These are phyloP conservation scores for Lynx canadensis DNA, from an alignment of 2,113 vertebrate genomes.

Conservation along the genomic window DNA sequence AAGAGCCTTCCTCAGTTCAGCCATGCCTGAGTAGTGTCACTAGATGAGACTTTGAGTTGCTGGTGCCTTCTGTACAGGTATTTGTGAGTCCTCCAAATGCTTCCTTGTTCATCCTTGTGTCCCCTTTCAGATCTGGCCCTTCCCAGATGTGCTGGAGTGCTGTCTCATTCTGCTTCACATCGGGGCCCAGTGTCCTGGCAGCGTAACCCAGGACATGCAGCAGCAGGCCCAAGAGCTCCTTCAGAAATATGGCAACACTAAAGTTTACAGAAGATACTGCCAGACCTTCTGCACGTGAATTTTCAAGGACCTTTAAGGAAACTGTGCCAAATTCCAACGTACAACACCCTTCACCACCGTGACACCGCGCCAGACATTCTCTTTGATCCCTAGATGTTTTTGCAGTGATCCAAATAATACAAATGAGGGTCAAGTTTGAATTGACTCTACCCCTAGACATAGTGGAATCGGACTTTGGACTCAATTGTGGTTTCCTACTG, in stretches of 20 bases:
- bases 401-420: conserved; percentile 14
- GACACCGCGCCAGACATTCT: background rate
- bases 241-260: conserved; percentile 74
- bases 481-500: background rate
- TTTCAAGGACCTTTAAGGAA: background rate
- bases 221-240: conserved; percentile 87
- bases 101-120: background rate
- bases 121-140: conserved; percentile 87
- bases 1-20: background rate
- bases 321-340: background rate
- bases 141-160: conserved; percentile 94
- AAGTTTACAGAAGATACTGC: conserved; percentile 70
- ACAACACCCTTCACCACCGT: background rate
- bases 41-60: background rate
- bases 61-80: background rate
- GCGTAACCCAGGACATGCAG: conserved; percentile 77
- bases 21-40: background rate
- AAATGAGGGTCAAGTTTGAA: background rate
- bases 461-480: background rate
- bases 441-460: background rate
- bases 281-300: conserved; percentile 80
- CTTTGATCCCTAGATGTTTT: background rate
- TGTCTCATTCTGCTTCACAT: conserved; percentile 92
- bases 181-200: conserved; percentile 57
- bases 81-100: background rate